A percentile compares a stretch with the other conserved stretches of the same genome.
These are phyloP conservation scores for Scomber scombrus DNA, from an alignment of 2,113 vertebrate species.

Conservation along the genomic window DNA sequence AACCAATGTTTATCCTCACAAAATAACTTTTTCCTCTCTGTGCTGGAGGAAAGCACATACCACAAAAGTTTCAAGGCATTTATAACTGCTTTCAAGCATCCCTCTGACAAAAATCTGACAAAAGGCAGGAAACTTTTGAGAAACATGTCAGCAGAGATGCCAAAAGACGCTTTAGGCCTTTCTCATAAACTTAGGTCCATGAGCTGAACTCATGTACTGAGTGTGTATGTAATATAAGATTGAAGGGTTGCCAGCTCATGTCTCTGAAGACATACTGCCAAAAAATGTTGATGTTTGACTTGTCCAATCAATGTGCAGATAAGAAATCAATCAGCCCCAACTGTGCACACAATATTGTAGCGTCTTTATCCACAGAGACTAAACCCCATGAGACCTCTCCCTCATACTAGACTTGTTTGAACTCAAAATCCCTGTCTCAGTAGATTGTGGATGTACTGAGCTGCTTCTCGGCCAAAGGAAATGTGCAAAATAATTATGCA, in stretches of 20 bases:
- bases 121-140: background rate
- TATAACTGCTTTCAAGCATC: conserved; percentile 42
- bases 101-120: conserved; percentile 9
- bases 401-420: conserved; percentile 15
- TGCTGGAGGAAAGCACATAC: conserved; percentile 32
- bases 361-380: conserved; percentile 25
- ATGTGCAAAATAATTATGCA: conserved; percentile 49
- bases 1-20: conserved; percentile 57
- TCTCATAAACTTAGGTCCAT: background rate
- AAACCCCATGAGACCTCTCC: conserved; percentile 23
- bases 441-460: conserved; percentile 16
- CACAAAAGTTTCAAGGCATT: conserved; percentile 52
- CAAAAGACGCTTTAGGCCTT: background rate
- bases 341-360: background rate
- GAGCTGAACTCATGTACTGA: background rate
- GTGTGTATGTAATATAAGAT: too few relatives aligned
- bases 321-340: conserved; percentile 7
- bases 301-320: conserved; percentile 14
- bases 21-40: conserved; percentile 42
- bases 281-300: background rate
- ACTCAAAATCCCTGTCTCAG: conserved; percentile 40
- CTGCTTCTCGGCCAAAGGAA: conserved; percentile 11
- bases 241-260: background rate
- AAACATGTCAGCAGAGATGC: conserved; percentile 18
- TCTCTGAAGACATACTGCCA: background rate